Conservation (phyloP, 2,888 invertebrate genomes). For the Spisula solida region DNA sequence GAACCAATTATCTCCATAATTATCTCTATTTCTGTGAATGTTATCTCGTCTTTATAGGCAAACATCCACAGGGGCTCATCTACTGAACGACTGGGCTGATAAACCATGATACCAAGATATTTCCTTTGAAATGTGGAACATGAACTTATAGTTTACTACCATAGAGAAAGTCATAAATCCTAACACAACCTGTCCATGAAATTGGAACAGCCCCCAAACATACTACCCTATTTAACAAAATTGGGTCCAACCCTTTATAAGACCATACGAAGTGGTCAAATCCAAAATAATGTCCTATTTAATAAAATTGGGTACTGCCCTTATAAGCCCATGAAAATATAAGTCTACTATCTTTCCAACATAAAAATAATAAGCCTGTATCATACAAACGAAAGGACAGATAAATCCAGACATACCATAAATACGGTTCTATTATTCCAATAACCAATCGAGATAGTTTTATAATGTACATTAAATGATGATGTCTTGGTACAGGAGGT, state of each 20-base stretch:
- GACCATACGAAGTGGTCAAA: conserved; percentile 26
- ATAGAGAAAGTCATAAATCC: conserved; percentile 11
- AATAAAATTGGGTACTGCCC: too few species aligned
- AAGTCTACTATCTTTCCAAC: too few species aligned
- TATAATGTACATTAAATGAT: too few species aligned
- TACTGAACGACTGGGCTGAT: conserved; percentile 36
- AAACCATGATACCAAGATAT: conserved; percentile 29
- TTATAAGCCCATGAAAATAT: too few species aligned
- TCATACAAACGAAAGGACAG: too few species aligned
- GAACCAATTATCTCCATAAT: conserved; percentile 37
- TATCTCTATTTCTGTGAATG: conserved; percentile 42
- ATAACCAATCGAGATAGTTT: too few species aligned
- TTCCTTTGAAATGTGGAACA: not conserved
- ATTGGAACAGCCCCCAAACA: not conserved
- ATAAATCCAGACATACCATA: too few species aligned
- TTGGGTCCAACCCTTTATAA: not conserved
- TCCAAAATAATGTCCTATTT: not conserved
- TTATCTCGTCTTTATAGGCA: conserved; percentile 49
- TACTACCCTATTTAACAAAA: not conserved
- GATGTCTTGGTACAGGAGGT: too few species aligned
- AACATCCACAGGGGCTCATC: conserved; percentile 35
- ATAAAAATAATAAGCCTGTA: too few species aligned
- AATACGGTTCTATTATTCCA: too few species aligned
- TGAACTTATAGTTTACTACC: not conserved
- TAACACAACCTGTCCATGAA: not conserved